Evolutionary conservation across 2,797 vertebrate species (phyloP).

Genomic region (Chelmon rostratus): DNA sequence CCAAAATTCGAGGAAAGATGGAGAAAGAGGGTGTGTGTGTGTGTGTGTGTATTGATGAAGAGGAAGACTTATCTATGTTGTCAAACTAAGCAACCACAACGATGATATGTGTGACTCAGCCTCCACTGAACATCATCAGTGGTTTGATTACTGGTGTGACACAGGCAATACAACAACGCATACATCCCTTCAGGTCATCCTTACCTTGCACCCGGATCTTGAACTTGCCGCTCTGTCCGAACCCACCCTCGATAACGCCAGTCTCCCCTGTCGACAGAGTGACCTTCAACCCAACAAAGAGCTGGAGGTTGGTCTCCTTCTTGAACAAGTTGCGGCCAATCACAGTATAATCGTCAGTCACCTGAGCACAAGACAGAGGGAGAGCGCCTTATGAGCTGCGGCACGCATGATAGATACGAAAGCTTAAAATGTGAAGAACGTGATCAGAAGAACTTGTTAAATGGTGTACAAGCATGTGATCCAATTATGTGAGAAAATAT

Average conservation of each 20-base stretch:
- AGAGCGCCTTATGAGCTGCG: slow-evolving; percentile 18
- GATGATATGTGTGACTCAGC: background rate
- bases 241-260: slow-evolving; percentile 94
- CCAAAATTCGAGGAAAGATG: slow-evolving; percentile 25
- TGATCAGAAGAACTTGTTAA: slow-evolving; percentile 6
- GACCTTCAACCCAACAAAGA: slow-evolving; percentile 96
- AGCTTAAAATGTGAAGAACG: background rate
- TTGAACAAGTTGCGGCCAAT: slow-evolving; percentile 97
- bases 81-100: background rate
- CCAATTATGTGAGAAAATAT: slow-evolving; percentile 15
- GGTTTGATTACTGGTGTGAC: background rate
- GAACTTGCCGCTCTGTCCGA: slow-evolving; percentile 99
- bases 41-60: slow-evolving; percentile 23
- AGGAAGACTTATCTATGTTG: background rate
- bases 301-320: slow-evolving; percentile 98
- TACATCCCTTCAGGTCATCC: slow-evolving; percentile 46
- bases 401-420: background rate
- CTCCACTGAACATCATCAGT: background rate
- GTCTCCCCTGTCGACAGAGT: slow-evolving; percentile 93
- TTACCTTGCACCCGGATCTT: slow-evolving; percentile 94
- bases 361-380: slow-evolving; percentile 79
- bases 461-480: slow-evolving; percentile 12
- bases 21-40: slow-evolving; percentile 18
- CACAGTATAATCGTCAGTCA: slow-evolving; percentile 93
- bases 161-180: background rate